phyloP scores from a whole-genome alignment of 2,888 invertebrate genomes.

The Penaeus monodon region DNA sequence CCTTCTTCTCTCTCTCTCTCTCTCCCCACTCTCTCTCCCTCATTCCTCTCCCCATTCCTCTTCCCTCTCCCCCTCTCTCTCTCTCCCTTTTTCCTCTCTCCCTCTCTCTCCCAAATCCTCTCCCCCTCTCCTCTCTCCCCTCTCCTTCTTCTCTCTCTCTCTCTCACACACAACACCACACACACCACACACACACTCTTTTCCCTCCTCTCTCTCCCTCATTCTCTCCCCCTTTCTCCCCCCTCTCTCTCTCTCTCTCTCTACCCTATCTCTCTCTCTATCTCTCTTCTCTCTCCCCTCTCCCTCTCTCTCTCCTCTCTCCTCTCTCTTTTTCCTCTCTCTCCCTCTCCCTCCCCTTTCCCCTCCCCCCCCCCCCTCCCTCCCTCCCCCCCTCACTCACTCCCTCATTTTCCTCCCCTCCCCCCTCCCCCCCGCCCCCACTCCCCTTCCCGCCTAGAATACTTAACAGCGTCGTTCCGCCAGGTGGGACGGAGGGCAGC shows the following conservation, averaged over 20 bases:
- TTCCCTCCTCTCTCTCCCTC: slow-evolving; percentile 4
- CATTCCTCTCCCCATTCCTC: neutral
- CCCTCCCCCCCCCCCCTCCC: neutral
- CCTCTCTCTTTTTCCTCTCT: neutral
- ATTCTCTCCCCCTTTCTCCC: neutral
- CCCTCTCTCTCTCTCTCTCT: slow-evolving; percentile 3
- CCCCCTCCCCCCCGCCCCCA: neutral
- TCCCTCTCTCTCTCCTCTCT: neutral
- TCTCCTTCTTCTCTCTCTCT: slow-evolving; percentile 6
- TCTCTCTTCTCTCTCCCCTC: slow-evolving; percentile 8
- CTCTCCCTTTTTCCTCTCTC: slow-evolving; percentile 1
- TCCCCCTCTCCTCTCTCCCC: slow-evolving; percentile 6
- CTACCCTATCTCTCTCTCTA: neutral
- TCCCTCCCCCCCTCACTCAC: neutral
- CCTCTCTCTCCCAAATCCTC: neutral
- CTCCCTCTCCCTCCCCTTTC: neutral
- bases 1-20: slow-evolving; percentile 8
- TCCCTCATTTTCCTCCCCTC: neutral
- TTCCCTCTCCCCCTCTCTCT: neutral
- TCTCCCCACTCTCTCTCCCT: neutral
- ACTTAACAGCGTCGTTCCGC: slow-evolving; percentile 11
- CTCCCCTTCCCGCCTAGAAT: neutral
- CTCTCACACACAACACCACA: no score
- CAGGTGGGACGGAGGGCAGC: slow-evolving; percentile 83
- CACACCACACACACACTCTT: no score